Evolutionary conservation across 1,140 invertebrate species (phyloP), one percentile per base, ranked within the genome.

Genomic region (Drosophila busckii): DNA sequence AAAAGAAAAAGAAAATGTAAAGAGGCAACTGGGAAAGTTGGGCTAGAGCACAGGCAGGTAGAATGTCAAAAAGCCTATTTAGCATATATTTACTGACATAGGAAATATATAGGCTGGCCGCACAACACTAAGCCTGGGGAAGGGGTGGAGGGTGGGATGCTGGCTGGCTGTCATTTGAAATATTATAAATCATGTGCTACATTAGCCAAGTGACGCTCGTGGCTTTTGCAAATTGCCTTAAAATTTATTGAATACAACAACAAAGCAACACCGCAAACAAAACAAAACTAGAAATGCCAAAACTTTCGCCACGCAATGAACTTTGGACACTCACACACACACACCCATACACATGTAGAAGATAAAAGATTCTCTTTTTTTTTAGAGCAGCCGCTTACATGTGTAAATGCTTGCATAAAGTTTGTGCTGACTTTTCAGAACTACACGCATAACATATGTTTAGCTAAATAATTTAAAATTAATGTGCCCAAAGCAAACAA

Each of bases 141-240:
- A 17, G 4, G 10, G n/a, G 10, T 5, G 2, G 12, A n/a, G 20
- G n/a, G 15, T 12, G 22, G 10, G 8, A 17, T 37, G 16, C 4
- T 2, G 17, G 32, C 40, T 42, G 28, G 64, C 68, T 80, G 75
- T 80, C 73, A 80, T 73, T 73, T 44, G 50, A 73, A 80, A 82
- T 80, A 82, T 80, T 80, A 80, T 80, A 80, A 80, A 80, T 80
- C 75, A 82, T 80, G 75, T 80, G 75, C 75, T 82, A 82, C 75
- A 80, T 80, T 80, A 75, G 75, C 75, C 73, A 78, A 71, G 73
- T 62, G 50, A 62, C 32, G 66, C 66, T 67, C 52, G 37, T 59
- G 50, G 67, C 56, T 71, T 63, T 44, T 71, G 67, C 73, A 80
- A 80, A 80, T 80, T 82, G 75, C 75, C 73, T 59, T 37, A 63